phyloP scores from a whole-genome alignment of 2,797 vertebrate genomes.

The Lacerta agilis region DNA sequence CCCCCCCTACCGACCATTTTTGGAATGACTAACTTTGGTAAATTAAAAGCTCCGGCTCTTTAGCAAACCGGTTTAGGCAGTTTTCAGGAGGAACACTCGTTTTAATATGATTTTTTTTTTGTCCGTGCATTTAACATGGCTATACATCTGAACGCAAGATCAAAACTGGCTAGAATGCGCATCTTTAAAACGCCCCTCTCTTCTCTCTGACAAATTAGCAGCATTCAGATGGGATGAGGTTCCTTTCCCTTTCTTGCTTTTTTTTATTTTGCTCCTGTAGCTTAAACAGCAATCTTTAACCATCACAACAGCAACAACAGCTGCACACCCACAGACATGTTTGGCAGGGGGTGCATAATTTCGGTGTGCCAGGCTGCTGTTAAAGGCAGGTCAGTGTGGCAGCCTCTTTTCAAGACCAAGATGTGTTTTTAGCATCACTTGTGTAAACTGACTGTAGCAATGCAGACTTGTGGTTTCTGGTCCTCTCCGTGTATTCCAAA shows the following conservation, averaged over 20 bases:
- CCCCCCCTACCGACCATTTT: constrained; percentile 66
- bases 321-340: neutral
- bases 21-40: neutral
- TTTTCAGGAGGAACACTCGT: neutral
- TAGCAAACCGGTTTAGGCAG: neutral
- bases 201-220: neutral
- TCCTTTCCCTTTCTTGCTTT: neutral
- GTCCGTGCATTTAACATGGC: neutral
- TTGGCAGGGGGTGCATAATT: neutral
- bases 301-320: neutral
- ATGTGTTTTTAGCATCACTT: neutral
- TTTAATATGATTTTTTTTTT: neutral
- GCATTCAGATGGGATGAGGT: neutral
- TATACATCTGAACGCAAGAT: neutral
- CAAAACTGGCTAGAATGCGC: neutral
- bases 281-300: neutral
- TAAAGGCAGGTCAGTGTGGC: neutral
- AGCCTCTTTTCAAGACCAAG: neutral
- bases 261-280: neutral
- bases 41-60: neutral
- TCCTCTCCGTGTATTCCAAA: neutral
- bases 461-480: neutral
- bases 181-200: neutral
- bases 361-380: neutral
- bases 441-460: neutral